Evolutionary conservation across 2,888 invertebrate genomes (phyloP), one percentile per base, ranked within the genome.

Genomic region (Ptilodon capucinus): DNA sequence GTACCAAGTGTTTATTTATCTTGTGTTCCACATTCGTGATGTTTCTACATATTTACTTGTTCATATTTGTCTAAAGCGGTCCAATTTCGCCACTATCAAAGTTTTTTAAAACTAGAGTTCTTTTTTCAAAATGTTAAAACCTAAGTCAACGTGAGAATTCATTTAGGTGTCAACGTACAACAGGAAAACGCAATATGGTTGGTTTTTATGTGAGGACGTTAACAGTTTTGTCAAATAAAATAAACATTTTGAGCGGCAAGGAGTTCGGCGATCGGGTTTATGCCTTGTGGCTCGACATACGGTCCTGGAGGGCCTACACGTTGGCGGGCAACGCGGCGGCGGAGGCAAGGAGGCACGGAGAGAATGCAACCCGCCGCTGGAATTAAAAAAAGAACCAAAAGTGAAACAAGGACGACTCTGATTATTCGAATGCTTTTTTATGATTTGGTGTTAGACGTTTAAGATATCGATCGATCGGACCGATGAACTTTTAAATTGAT

Each of bases 311-410:
- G n/a, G 54, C 51, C 51, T 52, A 19, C 38, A 38, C 51, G 57
- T 71, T 57, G 57, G 64, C 57, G 55, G 59, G 57, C 66, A 60
- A 56, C 43, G 58, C 51, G n/a, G n/a, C n/a, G n/a, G 58, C 64
- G 60, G 64, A 54, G 63, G 64, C 57, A 59, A 66, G 52, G 59
- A 67, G 64, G 71, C 72, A 68, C 70, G 66, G 62, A 68, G 81
- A 74, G 89, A 87, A 88, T 85, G 86, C 84, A 84, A 80, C 79
- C 84, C 80, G 66, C 76, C 63, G 72, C 79, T 77, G 79, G 84
- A 81, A 76, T 76, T 76, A 85, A 81, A 87, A 88, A n/a, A 87
- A 77, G 76, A 76, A 81, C 77, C 63, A 80, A 79, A 38, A 75
- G 64, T 71, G 71, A 84, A 80, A 79, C 85, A 83, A 82, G 84